These are phyloP conservation scores for Parnassius smintheus DNA, from an alignment of 2,888 invertebrate species.

Conservation along the genomic window DNA sequence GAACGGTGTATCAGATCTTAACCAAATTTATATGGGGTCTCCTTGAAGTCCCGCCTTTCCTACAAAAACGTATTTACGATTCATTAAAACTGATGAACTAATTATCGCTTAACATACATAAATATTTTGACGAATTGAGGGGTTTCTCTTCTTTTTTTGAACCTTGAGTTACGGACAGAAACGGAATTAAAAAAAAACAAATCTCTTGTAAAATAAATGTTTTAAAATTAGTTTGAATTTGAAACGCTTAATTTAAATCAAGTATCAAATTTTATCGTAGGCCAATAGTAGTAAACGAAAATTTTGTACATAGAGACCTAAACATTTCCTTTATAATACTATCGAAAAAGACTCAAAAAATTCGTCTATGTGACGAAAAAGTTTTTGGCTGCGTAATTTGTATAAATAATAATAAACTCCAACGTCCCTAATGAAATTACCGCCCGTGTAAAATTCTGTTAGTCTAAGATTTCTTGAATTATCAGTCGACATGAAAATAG, in stretches of 20 bases:
- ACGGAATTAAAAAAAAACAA: neutral
- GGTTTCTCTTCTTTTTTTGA: no score
- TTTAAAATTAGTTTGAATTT: neutral
- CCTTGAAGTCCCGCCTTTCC: no score
- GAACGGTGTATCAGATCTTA: no score
- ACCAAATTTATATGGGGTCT: no score
- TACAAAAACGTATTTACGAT: no score
- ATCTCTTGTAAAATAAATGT: neutral
- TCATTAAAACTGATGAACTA: no score
- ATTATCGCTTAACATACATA: slow-evolving; percentile 39
- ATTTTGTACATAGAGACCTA: no score
- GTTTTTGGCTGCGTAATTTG: slow-evolving; percentile 64
- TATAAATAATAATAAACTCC: slow-evolving; percentile 79
- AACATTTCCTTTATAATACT: no score
- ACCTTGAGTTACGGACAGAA: neutral
- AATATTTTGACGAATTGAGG: neutral
- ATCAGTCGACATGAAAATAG: slow-evolving; percentile 72
- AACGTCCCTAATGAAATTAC: slow-evolving; percentile 77
- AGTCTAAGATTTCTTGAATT: slow-evolving; percentile 75
- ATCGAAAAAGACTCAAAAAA: neutral
- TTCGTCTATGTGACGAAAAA: slow-evolving; percentile 27
- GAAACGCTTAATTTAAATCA: no score
- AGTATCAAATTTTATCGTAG: neutral
- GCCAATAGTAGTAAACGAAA: neutral
- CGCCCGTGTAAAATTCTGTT: slow-evolving; percentile 75